phyloP scores from a whole-genome alignment of 2,113 vertebrate genomes.

The Zosterops lateralis region DNA sequence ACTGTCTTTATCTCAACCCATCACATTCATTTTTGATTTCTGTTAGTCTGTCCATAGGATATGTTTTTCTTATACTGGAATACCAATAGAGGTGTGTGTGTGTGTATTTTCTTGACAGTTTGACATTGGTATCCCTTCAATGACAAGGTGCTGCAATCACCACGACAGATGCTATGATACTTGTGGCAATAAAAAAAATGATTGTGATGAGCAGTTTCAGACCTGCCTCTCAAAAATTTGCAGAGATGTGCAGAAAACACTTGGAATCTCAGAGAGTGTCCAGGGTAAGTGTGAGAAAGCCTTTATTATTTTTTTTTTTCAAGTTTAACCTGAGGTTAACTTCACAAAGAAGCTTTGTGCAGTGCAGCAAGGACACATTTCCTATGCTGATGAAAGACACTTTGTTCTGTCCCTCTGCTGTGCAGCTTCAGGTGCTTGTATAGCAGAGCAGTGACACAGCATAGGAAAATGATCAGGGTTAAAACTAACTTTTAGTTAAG shows the following conservation, averaged over 20 bases:
- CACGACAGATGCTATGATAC: slow-evolving; percentile 95
- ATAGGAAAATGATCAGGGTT: neutral
- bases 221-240: slow-evolving; percentile 92
- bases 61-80: neutral
- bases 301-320: neutral
- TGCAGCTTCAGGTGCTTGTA: neutral
- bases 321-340: fast-evolving
- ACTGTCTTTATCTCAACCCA: neutral
- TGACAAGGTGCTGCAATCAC: slow-evolving; percentile 95
- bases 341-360: neutral
- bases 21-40: neutral
- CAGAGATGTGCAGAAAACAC: slow-evolving; percentile 86
- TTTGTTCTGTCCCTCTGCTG: neutral
- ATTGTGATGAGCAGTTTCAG: slow-evolving; percentile 92
- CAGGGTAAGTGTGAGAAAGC: slow-evolving; percentile 77
- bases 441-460: neutral
- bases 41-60: neutral
- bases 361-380: neutral
- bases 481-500: neutral
- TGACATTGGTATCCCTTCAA: slow-evolving; percentile 93
- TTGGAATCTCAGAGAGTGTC: slow-evolving; percentile 86
- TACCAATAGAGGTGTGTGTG: neutral
- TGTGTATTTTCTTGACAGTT: slow-evolving; percentile 75
- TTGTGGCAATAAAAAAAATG: slow-evolving; percentile 86
- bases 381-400: neutral